Conservation (phyloP, 2,888 invertebrate species). For the Ariolimax columbianus region DNA sequence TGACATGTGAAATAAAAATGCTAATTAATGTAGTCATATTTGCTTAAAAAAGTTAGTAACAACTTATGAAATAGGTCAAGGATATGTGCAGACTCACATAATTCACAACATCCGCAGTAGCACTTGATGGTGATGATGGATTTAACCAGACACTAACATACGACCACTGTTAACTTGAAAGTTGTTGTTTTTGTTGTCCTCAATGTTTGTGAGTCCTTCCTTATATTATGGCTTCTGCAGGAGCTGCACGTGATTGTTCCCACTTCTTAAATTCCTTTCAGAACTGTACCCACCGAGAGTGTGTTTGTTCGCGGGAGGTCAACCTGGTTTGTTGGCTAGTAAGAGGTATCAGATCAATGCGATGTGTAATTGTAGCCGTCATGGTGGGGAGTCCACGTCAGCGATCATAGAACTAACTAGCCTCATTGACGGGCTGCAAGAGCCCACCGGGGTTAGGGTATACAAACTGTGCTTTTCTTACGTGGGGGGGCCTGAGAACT, state of each 20-base stretch:
- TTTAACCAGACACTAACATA: too few relatives aligned
- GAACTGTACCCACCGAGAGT: not conserved
- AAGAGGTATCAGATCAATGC: constrained; percentile 11
- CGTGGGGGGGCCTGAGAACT: constrained; percentile 27
- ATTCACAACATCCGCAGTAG: too few relatives aligned
- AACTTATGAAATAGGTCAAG: too few relatives aligned
- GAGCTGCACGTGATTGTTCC: not conserved
- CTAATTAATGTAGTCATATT: too few relatives aligned
- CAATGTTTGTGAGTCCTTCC: not conserved
- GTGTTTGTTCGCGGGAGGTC: constrained; percentile 17
- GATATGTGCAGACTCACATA: too few relatives aligned
- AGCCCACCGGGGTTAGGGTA: not conserved
- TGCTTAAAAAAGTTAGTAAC: too few relatives aligned
- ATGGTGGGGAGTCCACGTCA: not conserved
- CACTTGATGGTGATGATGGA: too few relatives aligned
- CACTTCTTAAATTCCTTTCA: not conserved
- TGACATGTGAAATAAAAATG: too few relatives aligned
- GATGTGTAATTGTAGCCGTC: constrained; percentile 1
- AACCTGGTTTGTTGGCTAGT: constrained; percentile 37
- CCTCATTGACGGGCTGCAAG: constrained; percentile 6
- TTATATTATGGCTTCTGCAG: not conserved
- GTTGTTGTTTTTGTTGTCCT: not conserved
- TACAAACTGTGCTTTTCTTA: constrained; percentile 19
- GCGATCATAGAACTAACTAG: constrained; percentile 19
- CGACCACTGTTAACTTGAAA: too few relatives aligned